Base-by-base conservation (phyloP, 2,888 invertebrate species). In the Mythimna pallens region DNA sequence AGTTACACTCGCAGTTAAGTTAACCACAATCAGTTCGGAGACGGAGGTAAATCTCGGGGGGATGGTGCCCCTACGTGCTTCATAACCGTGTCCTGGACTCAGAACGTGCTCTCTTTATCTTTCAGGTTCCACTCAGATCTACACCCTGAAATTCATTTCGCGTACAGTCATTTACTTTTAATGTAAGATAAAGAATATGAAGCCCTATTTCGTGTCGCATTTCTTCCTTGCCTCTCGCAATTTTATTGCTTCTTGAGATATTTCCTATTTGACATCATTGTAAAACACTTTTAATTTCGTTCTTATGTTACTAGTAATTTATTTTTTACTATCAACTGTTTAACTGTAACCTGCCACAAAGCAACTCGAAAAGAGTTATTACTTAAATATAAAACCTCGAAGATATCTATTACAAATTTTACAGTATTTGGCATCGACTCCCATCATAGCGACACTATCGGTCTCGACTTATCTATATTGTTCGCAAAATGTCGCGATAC, bases 31-130 rank as follows among this genome's bases (percentile, higher is more conserved):
- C 86, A 86, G 80, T 73, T 69, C 61, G 57, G 64, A 87, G 88
- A 88, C 85, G 80, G 80, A 87, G 89, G 87, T 90, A 90, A 90
- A 90, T 90, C 92, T 88, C 86, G 73, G 40, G 69, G 86, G 82
- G 88, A 86, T 84, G 81, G 83, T 73, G 47, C 22, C n/a, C 65
- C 80, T 78, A 88, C 88, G 89, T 88, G 89, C 73, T 73, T 73
- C 72, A 54, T 57, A 64, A 62, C 65, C 52, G 62, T 73, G 57
- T 36, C 34, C 47, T 78, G 36, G 54, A 57, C 70, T 40, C 9
- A 2, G 36, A 65, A 83, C 79, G 77, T 85, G 76, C 61, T 70
- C 65, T 50, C 64, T 71, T 69, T 69, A 73, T 78, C 67, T 69
- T n/a, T 57, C 59, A 65, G 22, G 62, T 68, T 36, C 34, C 63